phyloP scores from a whole-genome alignment of 1,140 invertebrate species.

The Eurosta solidaginis region DNA sequence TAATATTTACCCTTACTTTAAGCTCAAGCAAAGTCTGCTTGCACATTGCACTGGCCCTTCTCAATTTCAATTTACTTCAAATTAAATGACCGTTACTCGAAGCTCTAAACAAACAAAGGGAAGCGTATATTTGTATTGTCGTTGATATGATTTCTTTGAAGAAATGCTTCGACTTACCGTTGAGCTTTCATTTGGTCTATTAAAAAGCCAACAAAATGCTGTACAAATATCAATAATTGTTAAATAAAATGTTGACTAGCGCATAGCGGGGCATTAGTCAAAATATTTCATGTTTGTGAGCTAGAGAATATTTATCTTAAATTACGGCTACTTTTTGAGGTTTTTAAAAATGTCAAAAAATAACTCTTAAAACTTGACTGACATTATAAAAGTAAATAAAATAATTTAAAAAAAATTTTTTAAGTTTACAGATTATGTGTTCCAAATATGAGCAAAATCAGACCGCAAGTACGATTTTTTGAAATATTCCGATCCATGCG shows the following conservation, averaged over 20 bases:
- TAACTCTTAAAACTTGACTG: too few relatives aligned
- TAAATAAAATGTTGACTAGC: not conserved
- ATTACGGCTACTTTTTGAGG: too few relatives aligned
- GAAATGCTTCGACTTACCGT: not conserved
- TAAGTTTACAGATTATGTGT: too few relatives aligned
- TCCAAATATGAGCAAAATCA: too few relatives aligned
- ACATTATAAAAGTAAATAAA: too few relatives aligned
- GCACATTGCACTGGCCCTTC: not conserved
- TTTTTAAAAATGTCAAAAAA: too few relatives aligned
- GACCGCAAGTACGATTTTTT: too few relatives aligned
- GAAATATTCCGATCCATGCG: too few relatives aligned
- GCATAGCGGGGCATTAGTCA: not conserved
- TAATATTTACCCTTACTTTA: not conserved
- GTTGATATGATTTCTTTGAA: not conserved
- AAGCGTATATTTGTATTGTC: not conserved
- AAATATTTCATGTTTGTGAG: not conserved
- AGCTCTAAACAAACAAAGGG: not conserved
- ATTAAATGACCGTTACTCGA: not conserved
- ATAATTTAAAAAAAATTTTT: too few relatives aligned
- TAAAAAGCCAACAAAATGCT: conserved; percentile 14
- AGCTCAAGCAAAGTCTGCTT: too few relatives aligned
- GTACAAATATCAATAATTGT: conserved; percentile 25
- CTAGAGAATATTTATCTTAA: too few relatives aligned
- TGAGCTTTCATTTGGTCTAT: not conserved
- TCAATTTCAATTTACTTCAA: not conserved